phyloP scores from a whole-genome alignment of 2,113 vertebrate species.

The Sminthopsis crassicaudata region DNA sequence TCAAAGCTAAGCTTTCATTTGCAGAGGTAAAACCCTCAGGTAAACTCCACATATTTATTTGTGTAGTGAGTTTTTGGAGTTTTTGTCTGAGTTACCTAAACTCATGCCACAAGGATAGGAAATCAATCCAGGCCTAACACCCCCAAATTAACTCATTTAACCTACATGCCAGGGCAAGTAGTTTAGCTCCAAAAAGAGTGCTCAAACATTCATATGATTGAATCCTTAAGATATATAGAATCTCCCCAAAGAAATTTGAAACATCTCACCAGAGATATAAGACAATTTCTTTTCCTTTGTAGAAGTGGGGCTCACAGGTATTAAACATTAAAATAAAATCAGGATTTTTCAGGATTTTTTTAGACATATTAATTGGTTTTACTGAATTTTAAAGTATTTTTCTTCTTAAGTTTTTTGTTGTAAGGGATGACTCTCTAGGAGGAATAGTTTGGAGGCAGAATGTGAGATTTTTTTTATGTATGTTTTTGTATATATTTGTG shows the following conservation, averaged over 20 bases:
- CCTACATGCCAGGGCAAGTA: constrained; percentile 45
- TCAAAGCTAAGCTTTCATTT: not conserved
- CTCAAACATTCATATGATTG: not conserved
- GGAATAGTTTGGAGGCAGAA: not conserved
- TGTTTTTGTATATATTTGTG: no score
- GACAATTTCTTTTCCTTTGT: not conserved
- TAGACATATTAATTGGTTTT: not conserved
- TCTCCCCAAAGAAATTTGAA: not conserved
- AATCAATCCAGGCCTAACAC: constrained; percentile 34
- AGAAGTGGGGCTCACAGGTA: not conserved
- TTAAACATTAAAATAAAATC: not conserved
- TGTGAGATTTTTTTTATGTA: not conserved
- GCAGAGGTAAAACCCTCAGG: not conserved
- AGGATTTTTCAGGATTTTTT: not conserved
- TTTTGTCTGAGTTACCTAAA: not conserved
- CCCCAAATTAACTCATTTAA: constrained; percentile 69
- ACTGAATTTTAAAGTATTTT: not conserved
- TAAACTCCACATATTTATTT: not conserved
- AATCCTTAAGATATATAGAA: not conserved
- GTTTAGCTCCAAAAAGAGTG: not conserved
- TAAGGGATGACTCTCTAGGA: not conserved
- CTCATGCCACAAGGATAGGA: not conserved
- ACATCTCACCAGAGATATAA: not conserved
- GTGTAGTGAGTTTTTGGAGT: not conserved
- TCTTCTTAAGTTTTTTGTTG: not conserved